Evolutionary conservation across 2,113 vertebrate species (phyloP), one percentile per base, ranked within the genome.

Genomic region (Oryctolagus cuniculus): DNA sequence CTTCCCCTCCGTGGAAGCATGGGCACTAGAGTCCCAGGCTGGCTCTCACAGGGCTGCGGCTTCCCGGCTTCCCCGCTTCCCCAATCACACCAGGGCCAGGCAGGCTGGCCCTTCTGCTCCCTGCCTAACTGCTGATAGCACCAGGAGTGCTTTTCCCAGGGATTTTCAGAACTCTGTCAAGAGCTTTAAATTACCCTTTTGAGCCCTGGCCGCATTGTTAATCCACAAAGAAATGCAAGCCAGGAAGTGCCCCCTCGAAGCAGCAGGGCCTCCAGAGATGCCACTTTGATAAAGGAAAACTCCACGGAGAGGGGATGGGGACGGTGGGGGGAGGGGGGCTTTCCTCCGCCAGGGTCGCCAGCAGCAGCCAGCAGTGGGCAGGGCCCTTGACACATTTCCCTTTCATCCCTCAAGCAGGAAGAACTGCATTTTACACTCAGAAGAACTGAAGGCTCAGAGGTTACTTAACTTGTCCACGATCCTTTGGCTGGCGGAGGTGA

Each of bases 121-220:
- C 25, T 22, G 10, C n/a, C 82, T 19, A 34, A 70, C 9, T 44
- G 64, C 77, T 84, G 24, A 67, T 22, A 87, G 89, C 63, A 93
- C 87, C 67, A 77, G 78, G 24, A 53, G 44, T 27, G 31, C 34
- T 72, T 92, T 53, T 12, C 61, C 53, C 34, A 44, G 94, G 72
- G 93, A 77, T 81, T 93, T 87, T 82, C 19, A 83, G 79, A 94
- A 93, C 31, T 78, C 61, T 55, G 36, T 87, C 69, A 78, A 95
- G 80, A 66, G 51, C 31, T 96, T 89, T 89, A 38, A 80, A 74
- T 55, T 55, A 79, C 58, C n/a, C 82, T 75, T 78, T 84, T 55
- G 78, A 95, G 44, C 92, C 91, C 44, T 44, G 79, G 78, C 93
- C 24, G 87, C 63, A 75, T 53, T 38, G 64, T 63, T 89, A 58